Evolutionary conservation across 1,140 invertebrate species (phyloP).

Genomic region (Bombus consobrinus): DNA sequence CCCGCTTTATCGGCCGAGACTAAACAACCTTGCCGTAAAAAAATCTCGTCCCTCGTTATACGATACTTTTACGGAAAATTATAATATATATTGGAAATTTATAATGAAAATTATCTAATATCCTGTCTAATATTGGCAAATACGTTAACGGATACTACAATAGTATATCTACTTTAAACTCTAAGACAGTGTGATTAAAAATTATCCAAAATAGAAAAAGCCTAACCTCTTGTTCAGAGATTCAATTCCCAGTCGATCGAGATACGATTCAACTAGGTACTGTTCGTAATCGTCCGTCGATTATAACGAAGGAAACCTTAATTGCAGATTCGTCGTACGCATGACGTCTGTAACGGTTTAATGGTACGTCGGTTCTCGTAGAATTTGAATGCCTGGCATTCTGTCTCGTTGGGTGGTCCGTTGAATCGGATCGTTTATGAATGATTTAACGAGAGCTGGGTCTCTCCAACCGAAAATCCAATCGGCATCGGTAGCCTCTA

Average conservation of each 20-base stretch:
- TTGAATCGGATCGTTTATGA: slow-evolving; percentile 25
- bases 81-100: too few relatives aligned
- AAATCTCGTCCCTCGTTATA: background rate
- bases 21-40: background rate
- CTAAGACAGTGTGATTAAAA: too few relatives aligned
- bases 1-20: background rate
- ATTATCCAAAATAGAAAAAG: too few relatives aligned
- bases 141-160: too few relatives aligned
- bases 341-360: background rate
- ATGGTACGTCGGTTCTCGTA: background rate
- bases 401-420: slow-evolving; percentile 18
- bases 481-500: slow-evolving; percentile 46
- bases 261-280: background rate
- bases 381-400: slow-evolving; percentile 2
- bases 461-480: slow-evolving; percentile 49
- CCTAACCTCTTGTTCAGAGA: background rate
- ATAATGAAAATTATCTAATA: background rate
- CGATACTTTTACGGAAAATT: background rate
- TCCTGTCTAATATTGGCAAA: too few relatives aligned
- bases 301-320: background rate
- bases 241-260: background rate
- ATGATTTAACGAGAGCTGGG: slow-evolving; percentile 18
- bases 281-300: background rate
- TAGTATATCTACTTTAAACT: too few relatives aligned
- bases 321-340: slow-evolving; percentile 1